These are phyloP conservation scores for Drosophila funebris DNA, from an alignment of 1,140 invertebrate genomes.

Conservation along the genomic window DNA sequence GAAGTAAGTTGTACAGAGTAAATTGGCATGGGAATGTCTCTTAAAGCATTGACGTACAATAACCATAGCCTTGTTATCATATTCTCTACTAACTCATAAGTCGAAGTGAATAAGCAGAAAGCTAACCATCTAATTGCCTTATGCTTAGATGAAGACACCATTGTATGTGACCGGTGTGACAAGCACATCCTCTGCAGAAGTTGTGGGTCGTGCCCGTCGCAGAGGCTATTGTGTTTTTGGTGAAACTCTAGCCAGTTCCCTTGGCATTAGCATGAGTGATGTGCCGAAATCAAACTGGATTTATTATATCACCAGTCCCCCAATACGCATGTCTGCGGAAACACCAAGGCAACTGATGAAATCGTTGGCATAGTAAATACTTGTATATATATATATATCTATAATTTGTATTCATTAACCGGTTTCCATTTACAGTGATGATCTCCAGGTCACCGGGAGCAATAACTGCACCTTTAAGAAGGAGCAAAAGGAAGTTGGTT, in stretches of 20 bases:
- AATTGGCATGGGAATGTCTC: not conserved
- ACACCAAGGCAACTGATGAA: conserved; percentile 92
- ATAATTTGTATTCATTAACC: not conserved
- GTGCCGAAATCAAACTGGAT: conserved; percentile 76
- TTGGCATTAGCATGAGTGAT: conserved; percentile 88
- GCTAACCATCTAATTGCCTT: not conserved
- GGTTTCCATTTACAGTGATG: conserved; percentile 87
- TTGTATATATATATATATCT: not conserved
- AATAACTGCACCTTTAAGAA: conserved; percentile 98
- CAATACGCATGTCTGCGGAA: conserved; percentile 90
- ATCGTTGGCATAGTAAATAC: conserved; percentile 90
- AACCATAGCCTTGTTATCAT: not conserved
- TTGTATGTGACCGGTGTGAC: conserved; percentile 92
- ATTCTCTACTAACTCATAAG: not conserved
- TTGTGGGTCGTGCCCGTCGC: conserved; percentile 86
- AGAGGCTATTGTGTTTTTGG: conserved; percentile 87
- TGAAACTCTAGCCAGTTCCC: conserved; percentile 90
- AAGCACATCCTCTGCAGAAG: conserved; percentile 88
- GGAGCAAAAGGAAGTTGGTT: conserved; percentile 95
- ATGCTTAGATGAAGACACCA: conserved; percentile 85
- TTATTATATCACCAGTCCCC: conserved; percentile 89
- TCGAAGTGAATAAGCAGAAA: too few relatives aligned
- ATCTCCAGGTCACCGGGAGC: conserved; percentile 96
- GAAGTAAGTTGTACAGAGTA: conserved; percentile 87
- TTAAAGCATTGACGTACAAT: not conserved